phyloP scores from a whole-genome alignment of 53 echinoderm and acorn worm genomes.

The Holothuria leucospilota region DNA sequence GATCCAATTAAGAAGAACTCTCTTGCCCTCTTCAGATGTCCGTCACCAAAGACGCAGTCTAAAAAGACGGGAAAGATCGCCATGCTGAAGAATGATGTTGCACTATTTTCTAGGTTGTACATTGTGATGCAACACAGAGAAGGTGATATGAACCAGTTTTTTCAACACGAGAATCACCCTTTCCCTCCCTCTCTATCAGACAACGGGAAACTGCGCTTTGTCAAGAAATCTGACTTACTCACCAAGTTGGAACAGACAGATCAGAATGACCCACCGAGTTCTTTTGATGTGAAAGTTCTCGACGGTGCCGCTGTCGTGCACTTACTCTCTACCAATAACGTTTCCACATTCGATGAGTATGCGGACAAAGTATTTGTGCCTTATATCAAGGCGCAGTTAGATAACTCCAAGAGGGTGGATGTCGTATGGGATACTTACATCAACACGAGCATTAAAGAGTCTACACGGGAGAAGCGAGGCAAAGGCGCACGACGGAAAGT shows the following conservation, averaged over 20 bases:
- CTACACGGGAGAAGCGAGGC: constrained; percentile 60
- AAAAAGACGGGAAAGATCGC: too few species aligned
- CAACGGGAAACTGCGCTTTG: too few species aligned
- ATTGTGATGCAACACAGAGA: too few species aligned
- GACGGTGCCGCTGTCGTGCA: constrained; percentile 45
- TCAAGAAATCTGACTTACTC: constrained; percentile 16
- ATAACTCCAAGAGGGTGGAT: constrained; percentile 50
- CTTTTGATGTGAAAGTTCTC: constrained; percentile 31
- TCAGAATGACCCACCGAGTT: too few species aligned
- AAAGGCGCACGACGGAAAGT: constrained; percentile 59
- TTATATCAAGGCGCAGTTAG: constrained; percentile 3
- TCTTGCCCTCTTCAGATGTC: too few species aligned
- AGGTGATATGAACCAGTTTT: too few species aligned
- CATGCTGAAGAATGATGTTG: too few species aligned
- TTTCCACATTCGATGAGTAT: constrained; percentile 55
- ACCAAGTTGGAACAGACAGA: constrained; percentile 13
- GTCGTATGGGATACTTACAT: constrained; percentile 62
- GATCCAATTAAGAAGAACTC: too few species aligned
- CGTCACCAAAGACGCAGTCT: too few species aligned
- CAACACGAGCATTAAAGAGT: constrained; percentile 47
- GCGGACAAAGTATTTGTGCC: constrained; percentile 49
- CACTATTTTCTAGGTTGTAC: too few species aligned
- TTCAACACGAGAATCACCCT: too few species aligned
- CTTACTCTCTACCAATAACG: constrained; percentile 27
- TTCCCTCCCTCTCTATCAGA: too few species aligned